Evolutionary conservation across 2,888 invertebrate genomes (phyloP), one percentile per base, ranked within the genome.

Genomic region (Aquatica leii): DNA sequence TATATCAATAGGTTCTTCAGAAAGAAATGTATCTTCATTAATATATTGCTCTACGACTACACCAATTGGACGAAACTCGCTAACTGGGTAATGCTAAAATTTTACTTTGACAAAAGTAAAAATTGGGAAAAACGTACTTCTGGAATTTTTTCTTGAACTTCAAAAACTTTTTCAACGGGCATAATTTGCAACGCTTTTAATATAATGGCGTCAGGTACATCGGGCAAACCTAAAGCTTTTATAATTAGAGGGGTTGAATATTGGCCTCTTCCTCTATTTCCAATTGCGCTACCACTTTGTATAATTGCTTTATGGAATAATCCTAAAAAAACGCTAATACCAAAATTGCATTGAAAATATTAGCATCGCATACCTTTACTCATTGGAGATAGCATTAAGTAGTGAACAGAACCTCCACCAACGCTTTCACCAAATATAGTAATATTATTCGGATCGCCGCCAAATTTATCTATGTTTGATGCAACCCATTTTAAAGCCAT

Each of bases 271-370:
- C 68, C 65, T 72, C 75, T 75, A 5, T 70, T 63, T 40, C 70
- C 69, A 6, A 74, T 43, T 6, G 68, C 68, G n/a, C 62, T 57
- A n/a, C 76, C 77, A 60, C 77, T 76, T 68, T 76, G 76, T 11
- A 73, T 55, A 18, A 77, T 76, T 4, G 74, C 76, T 59, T 71
- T 74, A 43, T 57, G 57, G 12, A 57, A 57, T 8, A 57, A 49
- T 21, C 55, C 55, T 56, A 17, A 43, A 24, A 14, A 20, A 43
- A n/a, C n/a, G n/a, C n/a, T n/a, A n/a, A n/a, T n/a, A n/a, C n/a
- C n/a, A n/a, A n/a, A 21, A 77, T 76, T 3, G 74, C 76, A 56
- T 70, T 74, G 46, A 35, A n/a, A n/a, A n/a, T n/a, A n/a, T n/a
- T n/a, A n/a, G 12, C n/a, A 18, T 24, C 9, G n/a, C n/a, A n/a